These are phyloP conservation scores for Polypterus senegalus DNA, from an alignment of 2,113 vertebrate species.

Conservation along the genomic window DNA sequence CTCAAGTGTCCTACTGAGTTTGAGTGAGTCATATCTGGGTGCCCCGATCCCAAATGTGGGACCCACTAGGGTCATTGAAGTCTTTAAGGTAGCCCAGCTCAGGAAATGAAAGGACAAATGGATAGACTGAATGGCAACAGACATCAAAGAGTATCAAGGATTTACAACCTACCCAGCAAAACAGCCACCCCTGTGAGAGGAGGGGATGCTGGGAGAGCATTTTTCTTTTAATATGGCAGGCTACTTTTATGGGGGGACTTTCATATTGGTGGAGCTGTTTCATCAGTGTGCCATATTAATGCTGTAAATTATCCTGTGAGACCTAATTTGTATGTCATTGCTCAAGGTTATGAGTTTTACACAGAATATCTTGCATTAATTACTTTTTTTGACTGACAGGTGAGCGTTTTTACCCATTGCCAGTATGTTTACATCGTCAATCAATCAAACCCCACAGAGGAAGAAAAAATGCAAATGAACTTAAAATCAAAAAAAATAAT, in stretches of 20 bases:
- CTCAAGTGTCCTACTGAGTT: no score
- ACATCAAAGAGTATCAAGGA: no score
- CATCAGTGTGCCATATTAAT: conserved; percentile 24
- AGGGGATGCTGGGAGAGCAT: no score
- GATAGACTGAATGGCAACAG: no score
- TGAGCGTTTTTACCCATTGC: conserved; percentile 20
- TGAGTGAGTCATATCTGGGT: no score
- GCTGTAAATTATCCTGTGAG: conserved; percentile 28
- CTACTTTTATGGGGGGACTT: background rate
- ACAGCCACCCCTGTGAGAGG: no score
- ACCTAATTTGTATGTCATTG: conserved; percentile 28
- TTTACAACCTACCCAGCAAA: no score
- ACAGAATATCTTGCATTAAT: conserved; percentile 32
- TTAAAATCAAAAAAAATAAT: conserved; percentile 23
- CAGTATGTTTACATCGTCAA: conserved; percentile 30
- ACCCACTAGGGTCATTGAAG: no score
- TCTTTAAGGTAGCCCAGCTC: no score
- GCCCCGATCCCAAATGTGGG: no score
- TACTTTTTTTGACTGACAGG: conserved; percentile 28
- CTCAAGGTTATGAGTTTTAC: conserved; percentile 31
- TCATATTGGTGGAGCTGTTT: conserved; percentile 18
- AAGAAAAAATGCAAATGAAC: conserved; percentile 30
- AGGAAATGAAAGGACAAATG: no score
- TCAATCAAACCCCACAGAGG: conserved; percentile 21
- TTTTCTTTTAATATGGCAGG: no score